phyloP scores from a whole-genome alignment of 2,888 invertebrate species.

The Cheilosia vernalis region DNA sequence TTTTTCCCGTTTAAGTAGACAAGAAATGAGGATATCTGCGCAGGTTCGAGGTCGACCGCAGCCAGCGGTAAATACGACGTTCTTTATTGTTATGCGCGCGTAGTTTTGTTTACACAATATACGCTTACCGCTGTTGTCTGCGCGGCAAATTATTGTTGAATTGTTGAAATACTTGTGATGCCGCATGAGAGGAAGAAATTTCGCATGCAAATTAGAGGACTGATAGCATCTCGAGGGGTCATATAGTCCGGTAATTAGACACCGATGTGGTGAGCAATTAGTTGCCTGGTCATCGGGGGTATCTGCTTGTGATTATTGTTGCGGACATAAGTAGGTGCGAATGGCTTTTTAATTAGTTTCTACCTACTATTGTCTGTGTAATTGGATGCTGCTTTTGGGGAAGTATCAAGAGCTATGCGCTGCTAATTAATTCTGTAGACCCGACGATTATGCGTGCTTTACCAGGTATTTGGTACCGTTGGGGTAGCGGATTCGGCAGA shows the following conservation, averaged over 20 bases:
- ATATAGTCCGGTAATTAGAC: slow-evolving; percentile 61
- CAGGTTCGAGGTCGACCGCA: slow-evolving; percentile 12
- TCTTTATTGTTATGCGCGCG: slow-evolving; percentile 70
- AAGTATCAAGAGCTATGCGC: slow-evolving; percentile 18
- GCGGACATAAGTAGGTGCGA: not conserved
- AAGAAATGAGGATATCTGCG: slow-evolving; percentile 56
- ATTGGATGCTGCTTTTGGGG: slow-evolving; percentile 24
- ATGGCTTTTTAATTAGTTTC: slow-evolving; percentile 54
- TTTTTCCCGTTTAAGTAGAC: slow-evolving; percentile 73
- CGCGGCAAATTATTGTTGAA: slow-evolving; percentile 53
- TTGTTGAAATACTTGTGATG: slow-evolving; percentile 61
- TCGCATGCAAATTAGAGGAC: slow-evolving; percentile 63
- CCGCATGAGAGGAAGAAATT: slow-evolving; percentile 25
- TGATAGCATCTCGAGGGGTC: slow-evolving; percentile 50
- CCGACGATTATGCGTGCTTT: too few species aligned
- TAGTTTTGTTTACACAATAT: slow-evolving; percentile 57
- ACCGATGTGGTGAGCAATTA: slow-evolving; percentile 44
- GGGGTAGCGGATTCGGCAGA: too few species aligned
- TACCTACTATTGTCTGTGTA: slow-evolving; percentile 17
- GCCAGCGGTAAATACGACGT: slow-evolving; percentile 56
- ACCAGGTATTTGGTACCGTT: too few species aligned
- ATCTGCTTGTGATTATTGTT: slow-evolving; percentile 8
- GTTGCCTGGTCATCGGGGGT: slow-evolving; percentile 16
- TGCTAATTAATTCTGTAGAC: slow-evolving; percentile 25
- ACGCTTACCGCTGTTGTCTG: slow-evolving; percentile 6